These are phyloP conservation scores for Campoletis raptor DNA, from an alignment of 2,888 invertebrate species.

Conservation along the genomic window DNA sequence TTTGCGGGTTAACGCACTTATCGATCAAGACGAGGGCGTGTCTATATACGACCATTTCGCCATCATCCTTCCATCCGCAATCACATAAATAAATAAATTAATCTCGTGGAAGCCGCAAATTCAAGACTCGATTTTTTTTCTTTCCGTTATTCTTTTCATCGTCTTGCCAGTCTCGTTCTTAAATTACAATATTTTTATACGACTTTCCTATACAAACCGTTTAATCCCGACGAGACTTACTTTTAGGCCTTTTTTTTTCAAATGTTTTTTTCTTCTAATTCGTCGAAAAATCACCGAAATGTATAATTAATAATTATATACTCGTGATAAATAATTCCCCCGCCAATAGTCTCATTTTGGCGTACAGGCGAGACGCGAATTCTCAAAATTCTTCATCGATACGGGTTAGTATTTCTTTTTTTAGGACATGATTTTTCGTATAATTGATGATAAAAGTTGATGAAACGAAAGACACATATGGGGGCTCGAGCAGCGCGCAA, in stretches of 20 bases:
- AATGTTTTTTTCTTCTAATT: slow-evolving; percentile 24
- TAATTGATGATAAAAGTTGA: slow-evolving; percentile 27
- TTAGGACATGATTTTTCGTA: slow-evolving; percentile 51
- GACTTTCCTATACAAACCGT: slow-evolving; percentile 38
- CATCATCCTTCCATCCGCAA: slow-evolving; percentile 42
- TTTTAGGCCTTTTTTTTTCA: slow-evolving; percentile 50
- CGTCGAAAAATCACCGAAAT: slow-evolving; percentile 48
- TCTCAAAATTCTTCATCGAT: slow-evolving; percentile 14
- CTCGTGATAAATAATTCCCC: slow-evolving; percentile 19
- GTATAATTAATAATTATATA: slow-evolving; percentile 3
- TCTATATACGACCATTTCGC: background rate
- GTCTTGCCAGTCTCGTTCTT: background rate
- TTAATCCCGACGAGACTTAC: slow-evolving; percentile 45
- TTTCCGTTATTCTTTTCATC: background rate
- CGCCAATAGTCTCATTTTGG: background rate
- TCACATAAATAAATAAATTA: slow-evolving; percentile 72
- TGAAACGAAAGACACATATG: slow-evolving; percentile 54
- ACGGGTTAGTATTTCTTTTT: slow-evolving; percentile 20
- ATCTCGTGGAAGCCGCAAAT: slow-evolving; percentile 61
- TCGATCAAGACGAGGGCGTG: slow-evolving; percentile 10
- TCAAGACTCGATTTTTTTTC: slow-evolving; percentile 20
- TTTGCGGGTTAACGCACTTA: slow-evolving; percentile 44
- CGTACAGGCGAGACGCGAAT: background rate
- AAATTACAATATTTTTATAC: slow-evolving; percentile 45
- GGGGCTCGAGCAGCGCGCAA: slow-evolving; percentile 53